Evolutionary conservation across 35 echinoderm and acorn worm genomes (phyloP), one percentile per base, ranked within the genome.

Genomic region (Antedon bifida): DNA sequence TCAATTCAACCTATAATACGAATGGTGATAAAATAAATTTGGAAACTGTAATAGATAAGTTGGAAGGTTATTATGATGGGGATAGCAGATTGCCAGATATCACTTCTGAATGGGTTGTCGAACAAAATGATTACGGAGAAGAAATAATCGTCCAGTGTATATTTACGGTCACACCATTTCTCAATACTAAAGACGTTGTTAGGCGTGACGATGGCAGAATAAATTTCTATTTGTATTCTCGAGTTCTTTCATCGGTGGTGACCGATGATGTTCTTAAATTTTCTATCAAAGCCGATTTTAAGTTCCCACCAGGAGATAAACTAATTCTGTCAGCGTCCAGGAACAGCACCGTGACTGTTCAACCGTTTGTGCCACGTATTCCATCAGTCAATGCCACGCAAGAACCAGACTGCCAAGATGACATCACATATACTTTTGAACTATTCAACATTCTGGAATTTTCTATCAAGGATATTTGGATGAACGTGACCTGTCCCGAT

Each of bases 401-500:
- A 30, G 77, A 85, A 44, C 91, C 91, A 34, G 91, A 93, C 42
- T 78, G 87, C 0, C 83, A 78, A 1, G 91, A 93, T 83, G 79
- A 89, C 46, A 73, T 93, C 76, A 36, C 64, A 11, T 89, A 81
- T 79, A 86, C 30, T 29, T 93, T 93, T 86, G 30, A 88, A 36
- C 32, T 93, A 0, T 77, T 73, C 5, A 87, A 93, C 26, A 78
- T 29, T 30, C 33, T 93, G 26, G 91, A 93, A 19, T 35, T 85
- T 30, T 33, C 88, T 31, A 33, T 89, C 78, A 76, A 73, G 33
- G 91, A 93, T 34, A 89, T 86, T 31, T 93, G 91, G 91, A 89
- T 93, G 83, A 89, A 93, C 34, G 75, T 93, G 9, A 45, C 91
- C 12, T 93, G 91, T 39, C 86, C 83, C 33, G 91, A 93, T 83